Evolutionary conservation across 1,140 invertebrate species (phyloP).

Genomic region (Alviniconcha marisindica): DNA sequence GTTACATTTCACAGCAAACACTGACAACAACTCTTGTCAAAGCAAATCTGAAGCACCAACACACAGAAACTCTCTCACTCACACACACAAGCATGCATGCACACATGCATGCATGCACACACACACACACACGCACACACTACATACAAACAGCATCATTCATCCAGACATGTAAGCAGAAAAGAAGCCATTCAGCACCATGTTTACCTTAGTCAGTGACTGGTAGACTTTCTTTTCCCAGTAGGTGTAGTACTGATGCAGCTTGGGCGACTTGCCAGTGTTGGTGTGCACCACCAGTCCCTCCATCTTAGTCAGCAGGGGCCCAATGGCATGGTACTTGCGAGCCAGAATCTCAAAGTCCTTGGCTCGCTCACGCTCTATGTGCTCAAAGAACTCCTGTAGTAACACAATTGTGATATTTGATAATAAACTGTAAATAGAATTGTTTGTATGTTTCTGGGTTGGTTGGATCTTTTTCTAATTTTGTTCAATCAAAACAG

Average conservation of each 20-base stretch:
- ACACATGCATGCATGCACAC: too few relatives aligned
- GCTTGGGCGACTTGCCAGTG: conserved; percentile 74
- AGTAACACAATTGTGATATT: conserved; percentile 70
- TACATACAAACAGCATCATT: too few relatives aligned
- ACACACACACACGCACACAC: too few relatives aligned
- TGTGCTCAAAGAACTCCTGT: conserved; percentile 82
- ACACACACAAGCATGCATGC: too few relatives aligned
- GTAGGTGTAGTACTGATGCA: conserved; percentile 76
- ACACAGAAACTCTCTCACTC: too few relatives aligned
- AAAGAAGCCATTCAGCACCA: neutral
- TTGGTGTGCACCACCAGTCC: conserved; percentile 78
- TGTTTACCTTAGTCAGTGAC: conserved; percentile 70
- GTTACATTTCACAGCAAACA: too few relatives aligned
- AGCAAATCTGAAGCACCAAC: neutral
- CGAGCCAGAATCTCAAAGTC: conserved; percentile 82
- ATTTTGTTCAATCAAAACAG: too few relatives aligned
- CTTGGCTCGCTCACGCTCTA: conserved; percentile 83
- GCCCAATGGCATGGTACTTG: conserved; percentile 85
- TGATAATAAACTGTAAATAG: too few relatives aligned
- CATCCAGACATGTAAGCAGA: too few relatives aligned
- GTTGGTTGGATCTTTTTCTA: too few relatives aligned
- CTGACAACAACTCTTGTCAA: neutral
- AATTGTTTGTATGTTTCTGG: too few relatives aligned
- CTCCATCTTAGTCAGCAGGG: conserved; percentile 89
- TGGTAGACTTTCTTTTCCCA: conserved; percentile 77